Percentiles rank a stretch among this genome's conserved stretches.
phyloP scores from a whole-genome alignment of 1,140 invertebrate genomes.

The Contarinia nasturtii region DNA sequence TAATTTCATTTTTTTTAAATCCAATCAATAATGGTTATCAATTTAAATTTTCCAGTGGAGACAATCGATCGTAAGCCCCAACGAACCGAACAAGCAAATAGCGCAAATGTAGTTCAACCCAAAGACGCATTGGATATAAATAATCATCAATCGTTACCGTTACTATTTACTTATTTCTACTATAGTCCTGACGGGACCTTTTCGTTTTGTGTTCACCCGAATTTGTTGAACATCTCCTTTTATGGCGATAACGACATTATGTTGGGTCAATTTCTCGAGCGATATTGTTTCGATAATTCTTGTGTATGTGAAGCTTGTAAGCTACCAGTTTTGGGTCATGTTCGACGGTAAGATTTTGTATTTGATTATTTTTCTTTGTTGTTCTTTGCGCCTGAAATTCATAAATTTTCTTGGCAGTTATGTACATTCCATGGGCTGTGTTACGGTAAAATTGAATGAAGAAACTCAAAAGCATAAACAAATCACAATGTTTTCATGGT shows the following conservation, averaged over 20 bases:
- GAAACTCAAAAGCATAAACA: slow-evolving; percentile 26
- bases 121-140: slow-evolving; percentile 68
- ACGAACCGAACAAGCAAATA: background rate
- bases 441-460: slow-evolving; percentile 42
- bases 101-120: slow-evolving; percentile 11
- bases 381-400: background rate
- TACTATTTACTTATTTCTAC: slow-evolving; percentile 86
- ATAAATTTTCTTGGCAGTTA: slow-evolving; percentile 26
- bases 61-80: background rate
- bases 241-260: slow-evolving; percentile 90
- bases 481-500: slow-evolving; percentile 83
- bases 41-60: background rate
- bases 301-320: slow-evolving; percentile 79
- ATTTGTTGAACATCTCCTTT: slow-evolving; percentile 58
- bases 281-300: slow-evolving; percentile 70
- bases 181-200: slow-evolving; percentile 28
- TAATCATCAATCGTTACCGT: slow-evolving; percentile 73
- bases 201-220: slow-evolving; percentile 16
- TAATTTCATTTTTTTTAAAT: background rate
- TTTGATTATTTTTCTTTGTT: background rate
- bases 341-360: slow-evolving; percentile 30
- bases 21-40: no score
- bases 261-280: slow-evolving; percentile 79
- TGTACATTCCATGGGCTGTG: slow-evolving; percentile 52
- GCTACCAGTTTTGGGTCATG: slow-evolving; percentile 73